Percentiles rank a stretch among this genome's conserved stretches.
Evolutionary conservation across 1,140 invertebrate genomes (phyloP).

Genomic region (Ctenoplectra terminalis): DNA sequence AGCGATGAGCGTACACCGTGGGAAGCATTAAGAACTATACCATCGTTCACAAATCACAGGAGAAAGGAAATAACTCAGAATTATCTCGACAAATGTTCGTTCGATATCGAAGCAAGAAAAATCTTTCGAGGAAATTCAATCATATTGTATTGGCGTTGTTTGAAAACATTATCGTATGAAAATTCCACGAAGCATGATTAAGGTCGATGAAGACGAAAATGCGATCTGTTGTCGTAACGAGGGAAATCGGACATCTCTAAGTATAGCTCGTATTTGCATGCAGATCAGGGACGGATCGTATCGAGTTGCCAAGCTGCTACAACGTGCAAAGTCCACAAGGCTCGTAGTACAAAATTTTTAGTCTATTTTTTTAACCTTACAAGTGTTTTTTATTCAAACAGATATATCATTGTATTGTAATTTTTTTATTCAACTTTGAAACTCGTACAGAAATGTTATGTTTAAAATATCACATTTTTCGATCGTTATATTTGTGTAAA

Average conservation of each 20-base stretch:
- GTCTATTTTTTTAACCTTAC: not conserved
- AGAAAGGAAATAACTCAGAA: not conserved
- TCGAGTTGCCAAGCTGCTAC: slow-evolving; percentile 51
- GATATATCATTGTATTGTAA: not conserved
- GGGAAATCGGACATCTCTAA: slow-evolving; percentile 70
- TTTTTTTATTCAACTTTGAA: not conserved
- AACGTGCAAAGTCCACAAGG: slow-evolving; percentile 25
- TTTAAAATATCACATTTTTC: not conserved
- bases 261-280: slow-evolving; percentile 68
- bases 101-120: not conserved
- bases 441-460: not conserved
- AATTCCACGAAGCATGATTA: slow-evolving; percentile 56
- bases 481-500: not conserved
- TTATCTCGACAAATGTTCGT: not conserved
- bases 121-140: not conserved
- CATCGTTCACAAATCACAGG: not conserved
- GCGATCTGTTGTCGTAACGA: slow-evolving; percentile 65
- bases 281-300: slow-evolving; percentile 65
- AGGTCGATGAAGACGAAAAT: slow-evolving; percentile 68
- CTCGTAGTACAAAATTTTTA: slow-evolving; percentile 31
- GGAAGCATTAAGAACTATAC: not conserved
- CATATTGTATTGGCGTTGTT: not conserved
- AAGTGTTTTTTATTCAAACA: not conserved
- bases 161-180: not conserved
- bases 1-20: not conserved